Base-by-base conservation (phyloP, 2,797 vertebrate genomes). In the Prionace glauca region DNA sequence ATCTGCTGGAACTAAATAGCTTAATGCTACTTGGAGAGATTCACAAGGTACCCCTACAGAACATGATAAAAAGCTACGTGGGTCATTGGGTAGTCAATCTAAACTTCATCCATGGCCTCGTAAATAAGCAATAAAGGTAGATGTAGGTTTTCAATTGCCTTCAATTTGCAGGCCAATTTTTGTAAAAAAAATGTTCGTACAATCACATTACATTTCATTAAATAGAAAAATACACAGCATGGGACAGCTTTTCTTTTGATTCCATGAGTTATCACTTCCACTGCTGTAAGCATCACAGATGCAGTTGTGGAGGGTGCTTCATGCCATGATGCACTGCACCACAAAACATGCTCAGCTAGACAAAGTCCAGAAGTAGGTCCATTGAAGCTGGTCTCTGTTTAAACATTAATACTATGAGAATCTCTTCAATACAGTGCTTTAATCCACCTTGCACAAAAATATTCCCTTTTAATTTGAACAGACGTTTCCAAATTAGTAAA, bases 11-110 rank as follows among this genome's bases (percentile, higher is more conserved):
- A 95, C 69, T 56, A 95, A 77, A 50, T 77, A 74, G 93, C 26
- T 95, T 95, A 95, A 95, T 56, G 93, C 62, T 92, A 67, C 90
- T 67, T 92, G 20, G 90, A 91, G 56, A 90, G 18, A 91, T 45
- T 84, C 81, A 84, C 56, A 36, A 69, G 90, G 20, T 92, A 69
- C 65, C 90, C 36, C 65, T 92, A 69, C n/a, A 69, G 65, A 92
- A 92, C 62, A 24, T 92, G 90, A n/a, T 36, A 91, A 91, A 91
- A 91, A 41, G 65, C 36, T 92, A 92, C 36, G 65, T 0, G 67
- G 62, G 20, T 92, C 67, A 69, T n/a, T 26, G 62, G 90, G 9
- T 92, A 36, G 18, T 92, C 32, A 12, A 92, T 69, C 90, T 69
- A 92, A 92, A 92, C 24, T 36, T 62, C n/a, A 69, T 41, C 90